phyloP scores from a whole-genome alignment of 2,113 vertebrate genomes.

The Nannobrachium achirus region DNA sequence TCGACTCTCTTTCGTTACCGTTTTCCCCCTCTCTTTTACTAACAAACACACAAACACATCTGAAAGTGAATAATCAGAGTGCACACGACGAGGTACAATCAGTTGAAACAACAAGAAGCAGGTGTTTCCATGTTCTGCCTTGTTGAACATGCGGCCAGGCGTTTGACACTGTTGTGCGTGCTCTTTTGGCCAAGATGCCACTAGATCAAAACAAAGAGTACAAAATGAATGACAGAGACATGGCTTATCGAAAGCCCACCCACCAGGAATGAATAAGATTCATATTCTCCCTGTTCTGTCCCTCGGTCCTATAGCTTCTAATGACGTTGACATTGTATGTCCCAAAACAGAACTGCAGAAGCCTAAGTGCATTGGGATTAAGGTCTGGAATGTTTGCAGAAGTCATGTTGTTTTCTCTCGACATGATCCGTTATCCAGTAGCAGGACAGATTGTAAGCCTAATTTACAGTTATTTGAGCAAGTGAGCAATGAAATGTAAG shows the following conservation, averaged over 20 bases:
- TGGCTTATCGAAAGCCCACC: constrained; percentile 29
- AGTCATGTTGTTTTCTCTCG: constrained; percentile 16
- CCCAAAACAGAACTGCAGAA: constrained; percentile 14
- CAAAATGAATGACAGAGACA: constrained; percentile 8
- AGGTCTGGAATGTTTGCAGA: constrained; percentile 19
- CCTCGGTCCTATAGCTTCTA: constrained; percentile 16
- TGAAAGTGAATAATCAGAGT: constrained; percentile 15
- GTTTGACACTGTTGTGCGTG: neutral
- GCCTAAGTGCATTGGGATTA: neutral
- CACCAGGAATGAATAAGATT: constrained; percentile 20
- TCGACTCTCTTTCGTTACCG: neutral
- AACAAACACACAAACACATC: constrained; percentile 12
- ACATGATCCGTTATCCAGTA: neutral
- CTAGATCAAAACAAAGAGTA: constrained; percentile 30
- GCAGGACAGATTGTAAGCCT: neutral
- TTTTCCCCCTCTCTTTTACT: neutral
- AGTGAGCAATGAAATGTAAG: no score
- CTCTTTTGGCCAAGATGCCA: neutral
- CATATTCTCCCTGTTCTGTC: constrained; percentile 34
- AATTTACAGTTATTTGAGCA: constrained; percentile 10
- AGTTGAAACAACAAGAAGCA: constrained; percentile 38
- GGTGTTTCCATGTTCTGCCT: neutral
- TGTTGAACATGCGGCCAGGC: neutral
- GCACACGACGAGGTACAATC: constrained; percentile 1
- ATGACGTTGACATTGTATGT: constrained; percentile 13